Evolutionary conservation across 2,797 vertebrate species (phyloP).

Genomic region (Molothrus aeneus): DNA sequence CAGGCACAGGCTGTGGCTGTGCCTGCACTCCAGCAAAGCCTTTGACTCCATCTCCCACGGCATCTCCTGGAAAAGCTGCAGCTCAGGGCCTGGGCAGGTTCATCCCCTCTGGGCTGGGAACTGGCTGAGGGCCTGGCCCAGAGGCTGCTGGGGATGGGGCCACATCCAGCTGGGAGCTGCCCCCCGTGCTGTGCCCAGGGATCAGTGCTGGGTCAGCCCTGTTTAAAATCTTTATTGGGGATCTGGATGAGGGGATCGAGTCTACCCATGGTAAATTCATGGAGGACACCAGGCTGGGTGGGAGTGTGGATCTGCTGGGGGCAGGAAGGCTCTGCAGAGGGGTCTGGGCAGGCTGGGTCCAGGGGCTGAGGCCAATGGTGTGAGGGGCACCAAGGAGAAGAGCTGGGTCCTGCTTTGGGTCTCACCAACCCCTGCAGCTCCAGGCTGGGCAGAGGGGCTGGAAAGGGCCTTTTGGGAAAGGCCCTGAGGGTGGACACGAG

Average conservation of each 20-base stretch:
- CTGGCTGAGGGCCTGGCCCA: not conserved
- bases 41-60: accelerated
- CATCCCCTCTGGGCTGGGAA: not conserved
- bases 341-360: not conserved
- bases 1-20: not conserved
- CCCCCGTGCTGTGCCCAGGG: not conserved
- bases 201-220: accelerated
- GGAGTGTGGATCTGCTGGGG: not conserved
- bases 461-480: not conserved
- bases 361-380: accelerated
- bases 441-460: not conserved
- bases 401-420: not conserved
- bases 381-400: not conserved
- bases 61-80: not conserved
- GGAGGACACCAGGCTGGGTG: not conserved
- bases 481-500: not conserved
- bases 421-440: not conserved
- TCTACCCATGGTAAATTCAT: accelerated
- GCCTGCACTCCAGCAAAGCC: not conserved
- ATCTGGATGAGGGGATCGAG: not conserved
- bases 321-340: not conserved
- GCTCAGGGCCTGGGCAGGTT: not conserved
- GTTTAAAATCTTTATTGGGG: not conserved
- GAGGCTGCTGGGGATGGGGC: too few relatives aligned
- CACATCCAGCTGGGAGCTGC: too few relatives aligned